Base-by-base conservation (phyloP, 2,888 invertebrate genomes). In the Hartigia nigra region DNA sequence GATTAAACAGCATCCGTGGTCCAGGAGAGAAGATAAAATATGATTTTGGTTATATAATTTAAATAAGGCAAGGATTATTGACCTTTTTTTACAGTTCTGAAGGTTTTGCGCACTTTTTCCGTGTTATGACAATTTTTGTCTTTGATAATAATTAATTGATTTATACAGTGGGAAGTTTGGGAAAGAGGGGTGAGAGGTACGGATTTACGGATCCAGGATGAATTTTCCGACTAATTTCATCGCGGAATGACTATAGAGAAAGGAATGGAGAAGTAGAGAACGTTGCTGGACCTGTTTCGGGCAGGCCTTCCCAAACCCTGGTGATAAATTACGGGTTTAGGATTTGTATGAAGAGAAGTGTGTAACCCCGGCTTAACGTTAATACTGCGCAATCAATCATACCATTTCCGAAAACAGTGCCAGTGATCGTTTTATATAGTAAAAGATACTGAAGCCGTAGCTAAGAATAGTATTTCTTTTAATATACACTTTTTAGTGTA, bases 281-380 rank as follows among this genome's bases (percentile, higher is more conserved):
- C 80, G 78, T 69, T 80, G 75, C 77, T 74, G 86, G 85, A 91
- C 88, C 90, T 91, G 91, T 84, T 90, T 85, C 81, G 79, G 74
- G 82, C 90, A 90, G 90, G 84, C 86, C 81, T 83, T 79, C 69
- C 34, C 76, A 32, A 37, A 81, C 78, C 75, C 83, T 23, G 83
- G 88, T 91, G 91, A 91, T 91, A 91, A 91, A 91, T 91, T 89
- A 89, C 85, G 85, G 86, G 88, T 83, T 88, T 86, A 86, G 86
- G 88, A 88, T 86, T 90, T 89, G 89, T 91, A 91, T 90, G 89
- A 90, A 90, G 87, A 89, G 88, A 88, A 91, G 91, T 90, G 90
- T 91, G 90, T 91, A 91, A 90, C 90, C 86, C 89, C 77, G 88
- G 88, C 88, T 91, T 87, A 90, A 87, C 86, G 85, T 86, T 89